Conservation (phyloP, 2,797 vertebrate genomes). For the Etheostoma perlongum region DNA sequence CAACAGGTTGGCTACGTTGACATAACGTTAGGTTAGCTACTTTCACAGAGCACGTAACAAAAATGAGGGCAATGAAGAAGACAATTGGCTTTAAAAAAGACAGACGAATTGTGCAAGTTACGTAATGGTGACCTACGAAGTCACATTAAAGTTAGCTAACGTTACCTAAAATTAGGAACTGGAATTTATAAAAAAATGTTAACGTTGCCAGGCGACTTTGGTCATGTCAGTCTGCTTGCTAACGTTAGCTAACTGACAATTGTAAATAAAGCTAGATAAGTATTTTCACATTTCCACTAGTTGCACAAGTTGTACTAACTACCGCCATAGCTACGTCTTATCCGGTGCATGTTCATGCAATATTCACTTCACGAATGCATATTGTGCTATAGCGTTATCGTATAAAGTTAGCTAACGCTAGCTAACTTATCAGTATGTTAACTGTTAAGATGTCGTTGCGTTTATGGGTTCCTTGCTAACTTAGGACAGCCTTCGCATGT, state of each 20-base stretch:
- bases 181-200: not conserved
- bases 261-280: too few relatives aligned
- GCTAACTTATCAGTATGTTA: not conserved
- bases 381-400: too few relatives aligned
- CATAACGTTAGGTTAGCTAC: not conserved
- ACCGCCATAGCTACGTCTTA: too few relatives aligned
- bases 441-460: not conserved
- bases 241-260: not conserved
- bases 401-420: not conserved
- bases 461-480: not conserved
- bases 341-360: slow-evolving; percentile 30
- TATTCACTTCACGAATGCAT: not conserved
- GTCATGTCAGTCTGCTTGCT: not conserved
- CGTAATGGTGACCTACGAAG: not conserved
- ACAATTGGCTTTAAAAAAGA: not conserved
- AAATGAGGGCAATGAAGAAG: not conserved
- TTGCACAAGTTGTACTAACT: too few relatives aligned
- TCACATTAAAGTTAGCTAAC: not conserved
- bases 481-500: too few relatives aligned
- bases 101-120: not conserved
- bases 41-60: too few relatives aligned
- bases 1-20: slow-evolving; percentile 15
- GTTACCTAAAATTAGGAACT: not conserved
- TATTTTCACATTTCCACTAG: rapidly evolving
- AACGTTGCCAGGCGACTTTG: not conserved